Evolutionary conservation across 2,797 vertebrate genomes (phyloP), one percentile per base, ranked within the genome.

Genomic region (Cheracebus regulus): DNA sequence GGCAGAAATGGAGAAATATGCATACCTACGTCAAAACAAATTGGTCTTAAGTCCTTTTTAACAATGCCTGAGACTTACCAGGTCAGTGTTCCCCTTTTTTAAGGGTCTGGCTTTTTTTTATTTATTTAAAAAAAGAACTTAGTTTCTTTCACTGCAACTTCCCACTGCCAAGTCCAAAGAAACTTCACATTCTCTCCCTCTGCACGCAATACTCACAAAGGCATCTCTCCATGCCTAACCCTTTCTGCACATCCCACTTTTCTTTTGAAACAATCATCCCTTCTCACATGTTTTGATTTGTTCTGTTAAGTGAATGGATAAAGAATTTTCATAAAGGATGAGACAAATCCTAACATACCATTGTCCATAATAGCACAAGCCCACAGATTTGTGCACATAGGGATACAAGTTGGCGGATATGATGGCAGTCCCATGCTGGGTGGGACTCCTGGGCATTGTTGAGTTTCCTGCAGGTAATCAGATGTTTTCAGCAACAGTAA

Each of bases 1-100:
- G 85, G 50, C 88, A 94, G 82, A 91, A 86, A 86, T 96, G 88
- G 92, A 92, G 95, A 97, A 97, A 96, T 94, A 93, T 7, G 26
- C n/a, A 96, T 50, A 97, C 67, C 88, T 96, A 64, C 91, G 55
- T 96, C 88, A 96, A 96, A 97, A 90, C 90, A 92, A 90, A 94
- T 61, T 44, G 85, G 39, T 93, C 84, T 95, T 76, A 14, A 61
- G 61, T 85, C 26, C 58, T 57, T 93, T 80, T 39, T 90, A 86
- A 67, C 33, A 94, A 64, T 52, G 22, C 14, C 20, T 44, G 36
- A 82, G 26, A 90, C 2, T 79, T 88, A 55, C 19, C 46, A 30
- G 64, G 46, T 96, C 80, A 88, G 15, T 61, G 48, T 70, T 94
- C 13, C 67, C 46, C 67, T 76, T 83, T 81, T 81, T 55, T 44